Evolutionary conservation across 2,113 vertebrate species (phyloP).

Genomic region (Speoplatyrhinus poulsoni): DNA sequence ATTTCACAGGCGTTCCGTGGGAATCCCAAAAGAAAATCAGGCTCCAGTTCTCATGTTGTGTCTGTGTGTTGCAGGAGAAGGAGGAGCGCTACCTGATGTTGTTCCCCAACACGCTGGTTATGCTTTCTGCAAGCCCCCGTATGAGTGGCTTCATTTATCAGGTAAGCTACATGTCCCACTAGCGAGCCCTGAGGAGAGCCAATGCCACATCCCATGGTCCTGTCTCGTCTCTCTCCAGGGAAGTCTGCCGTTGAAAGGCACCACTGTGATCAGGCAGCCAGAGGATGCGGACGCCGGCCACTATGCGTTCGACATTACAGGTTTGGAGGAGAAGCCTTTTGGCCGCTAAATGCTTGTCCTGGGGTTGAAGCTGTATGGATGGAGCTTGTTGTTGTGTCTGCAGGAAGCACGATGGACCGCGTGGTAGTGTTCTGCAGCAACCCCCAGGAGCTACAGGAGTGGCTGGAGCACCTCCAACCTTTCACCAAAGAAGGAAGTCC

Average conservation of each 20-base stretch:
- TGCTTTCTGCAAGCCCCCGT: slow-evolving; percentile 92
- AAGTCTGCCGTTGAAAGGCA: slow-evolving; percentile 83
- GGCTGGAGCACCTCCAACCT: slow-evolving; percentile 89
- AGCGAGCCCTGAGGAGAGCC: background rate
- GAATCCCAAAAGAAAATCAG: too few relatives aligned
- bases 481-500: slow-evolving; percentile 85
- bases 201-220: slow-evolving; percentile 7
- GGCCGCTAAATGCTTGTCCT: background rate
- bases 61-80: slow-evolving; percentile 81
- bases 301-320: slow-evolving; percentile 90
- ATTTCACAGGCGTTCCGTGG: too few relatives aligned
- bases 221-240: slow-evolving; percentile 73
- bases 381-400: slow-evolving; percentile 11
- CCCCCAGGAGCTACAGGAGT: slow-evolving; percentile 89
- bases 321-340: slow-evolving; percentile 66
- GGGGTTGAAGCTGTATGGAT: background rate
- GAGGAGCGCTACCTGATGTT: slow-evolving; percentile 94
- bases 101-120: slow-evolving; percentile 87
- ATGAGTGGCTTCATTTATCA: slow-evolving; percentile 99
- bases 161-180: slow-evolving; percentile 68
- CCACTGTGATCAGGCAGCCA: slow-evolving; percentile 82
- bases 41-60: background rate
- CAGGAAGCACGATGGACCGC: slow-evolving; percentile 85
- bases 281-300: slow-evolving; percentile 86
- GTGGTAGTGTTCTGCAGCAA: slow-evolving; percentile 85